A percentile compares a stretch with the other conserved stretches of the same genome.
phyloP scores from a whole-genome alignment of 2,888 invertebrate species.

The Crossocerus cetratus region DNA sequence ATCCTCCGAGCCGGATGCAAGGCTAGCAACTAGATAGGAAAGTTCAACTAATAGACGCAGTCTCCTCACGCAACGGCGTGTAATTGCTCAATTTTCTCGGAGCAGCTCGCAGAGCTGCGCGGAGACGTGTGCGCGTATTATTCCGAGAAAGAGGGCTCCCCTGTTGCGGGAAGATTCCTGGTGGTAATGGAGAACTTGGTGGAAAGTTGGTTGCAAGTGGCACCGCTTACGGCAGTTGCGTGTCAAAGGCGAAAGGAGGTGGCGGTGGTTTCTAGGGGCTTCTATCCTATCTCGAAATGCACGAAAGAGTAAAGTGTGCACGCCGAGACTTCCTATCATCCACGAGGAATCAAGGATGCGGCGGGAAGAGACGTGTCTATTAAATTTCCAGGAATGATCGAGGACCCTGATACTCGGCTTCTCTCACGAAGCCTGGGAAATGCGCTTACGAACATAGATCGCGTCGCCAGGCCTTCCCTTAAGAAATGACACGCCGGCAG shows the following conservation, averaged over 20 bases:
- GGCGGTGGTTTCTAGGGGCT: too few species aligned
- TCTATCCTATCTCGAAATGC: slow-evolving; percentile 38
- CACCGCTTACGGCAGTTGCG: too few species aligned
- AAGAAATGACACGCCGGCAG: slow-evolving; percentile 40
- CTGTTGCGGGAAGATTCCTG: too few species aligned
- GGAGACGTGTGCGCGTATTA: too few species aligned
- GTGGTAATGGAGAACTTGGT: too few species aligned
- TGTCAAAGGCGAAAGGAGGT: neutral
- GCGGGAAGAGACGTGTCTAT: slow-evolving; percentile 48
- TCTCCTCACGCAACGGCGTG: slow-evolving; percentile 59
- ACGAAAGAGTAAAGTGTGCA: slow-evolving; percentile 23
- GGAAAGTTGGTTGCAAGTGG: too few species aligned
- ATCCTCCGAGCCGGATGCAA: slow-evolving; percentile 37
- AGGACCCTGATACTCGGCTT: slow-evolving; percentile 41
- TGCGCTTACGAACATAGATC: slow-evolving; percentile 56
- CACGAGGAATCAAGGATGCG: slow-evolving; percentile 37
- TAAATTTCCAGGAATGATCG: slow-evolving; percentile 63
- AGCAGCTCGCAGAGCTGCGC: slow-evolving; percentile 37
- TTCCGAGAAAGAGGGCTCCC: too few species aligned
- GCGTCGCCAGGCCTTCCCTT: slow-evolving; percentile 58
- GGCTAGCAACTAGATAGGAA: slow-evolving; percentile 24
- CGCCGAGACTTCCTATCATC: slow-evolving; percentile 26
- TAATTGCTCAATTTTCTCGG: slow-evolving; percentile 69
- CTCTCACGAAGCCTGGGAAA: slow-evolving; percentile 51
- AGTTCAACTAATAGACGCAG: slow-evolving; percentile 45